Base-by-base conservation (phyloP, 2,888 invertebrate genomes). In the Oscheius sp. region DNA sequence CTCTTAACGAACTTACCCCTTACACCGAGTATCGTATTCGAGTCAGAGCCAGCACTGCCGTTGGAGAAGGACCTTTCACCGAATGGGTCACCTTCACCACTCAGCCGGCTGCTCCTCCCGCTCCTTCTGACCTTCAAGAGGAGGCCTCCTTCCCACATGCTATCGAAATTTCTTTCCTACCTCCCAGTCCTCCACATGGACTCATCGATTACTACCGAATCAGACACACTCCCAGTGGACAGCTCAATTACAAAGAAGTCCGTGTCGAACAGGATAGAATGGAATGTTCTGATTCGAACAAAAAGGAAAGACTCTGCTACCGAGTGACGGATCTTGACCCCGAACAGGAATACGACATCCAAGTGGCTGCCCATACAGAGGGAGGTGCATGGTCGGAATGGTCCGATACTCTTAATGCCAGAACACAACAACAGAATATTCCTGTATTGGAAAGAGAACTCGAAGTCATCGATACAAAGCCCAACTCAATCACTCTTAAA, bases 371-470 rank as follows among this genome's bases (percentile, higher is more conserved):
- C 36, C 81, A 86, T 61, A 85, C 84, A 14, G 81, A 82, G 67
- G 76, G 79, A 47, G 86, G 85, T 14, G 85, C 82, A 49, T 86
- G 85, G 85, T 82, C 83, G 32, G 84, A 83, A 2, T 86, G 83
- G 83, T 82, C 82, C 14, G 83, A 82, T 41, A 71, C 82, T 8
- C 72, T 85, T 26, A 74, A 74, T n/a, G 79, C 81, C 20, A 72
- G 75, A 47, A 84, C 82, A 17, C 71, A 80, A 41, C 73, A 80
- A 57, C 80, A 80, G 63, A 80, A 78, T 59, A 86, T 86, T 50
- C 85, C 85, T n/a, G 86, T 86, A 30, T 72, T 84, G 50, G 85
- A 85, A 67, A 50, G 74, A 8, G 80, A 78, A 36, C 74, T 85
- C 12, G 79, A 79, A 36, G 75, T 86, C 28, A 75, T 77, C 59